Percentiles rank a stretch among this genome's conserved stretches.
phyloP scores from a whole-genome alignment of 1,140 invertebrate genomes.

The Rhagoletis zephyria region DNA sequence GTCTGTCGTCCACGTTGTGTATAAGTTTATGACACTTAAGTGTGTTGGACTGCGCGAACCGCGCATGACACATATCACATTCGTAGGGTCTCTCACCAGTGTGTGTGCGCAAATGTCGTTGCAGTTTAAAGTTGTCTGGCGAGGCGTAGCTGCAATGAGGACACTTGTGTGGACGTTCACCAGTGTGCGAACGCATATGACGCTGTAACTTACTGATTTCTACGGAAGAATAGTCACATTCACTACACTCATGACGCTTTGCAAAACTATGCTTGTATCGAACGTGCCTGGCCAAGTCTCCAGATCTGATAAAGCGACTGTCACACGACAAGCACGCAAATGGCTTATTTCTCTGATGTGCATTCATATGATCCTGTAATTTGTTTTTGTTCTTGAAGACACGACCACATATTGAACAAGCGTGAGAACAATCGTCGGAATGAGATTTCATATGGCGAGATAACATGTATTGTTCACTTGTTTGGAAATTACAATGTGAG shows the following conservation, averaged over 20 bases:
- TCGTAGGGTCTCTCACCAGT: constrained; percentile 89
- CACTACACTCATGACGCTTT: constrained; percentile 94
- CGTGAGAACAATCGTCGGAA: constrained; percentile 94
- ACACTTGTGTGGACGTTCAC: constrained; percentile 82
- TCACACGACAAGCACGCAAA: constrained; percentile 95
- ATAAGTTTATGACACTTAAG: constrained; percentile 94
- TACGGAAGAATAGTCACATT: constrained; percentile 95
- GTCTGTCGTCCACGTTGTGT: constrained; percentile 93
- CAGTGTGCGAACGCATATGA: constrained; percentile 94
- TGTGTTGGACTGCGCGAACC: constrained; percentile 97
- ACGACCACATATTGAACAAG: constrained; percentile 91
- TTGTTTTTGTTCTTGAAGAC: constrained; percentile 96
- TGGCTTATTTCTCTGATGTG: constrained; percentile 95
- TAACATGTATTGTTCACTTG: constrained; percentile 89
- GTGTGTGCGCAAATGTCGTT: constrained; percentile 94
- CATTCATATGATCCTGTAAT: constrained; percentile 95
- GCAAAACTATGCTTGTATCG: constrained; percentile 94
- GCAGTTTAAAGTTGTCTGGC: constrained; percentile 97
- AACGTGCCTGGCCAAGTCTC: constrained; percentile 93
- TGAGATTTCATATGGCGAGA: constrained; percentile 96
- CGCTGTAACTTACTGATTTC: constrained; percentile 93
- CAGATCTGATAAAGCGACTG: constrained; percentile 94
- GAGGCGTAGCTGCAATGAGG: constrained; percentile 98
- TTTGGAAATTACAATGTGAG: constrained; percentile 92
- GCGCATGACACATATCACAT: constrained; percentile 91